Conservation (phyloP, 1,140 invertebrate genomes). For the Orius insidiosus region DNA sequence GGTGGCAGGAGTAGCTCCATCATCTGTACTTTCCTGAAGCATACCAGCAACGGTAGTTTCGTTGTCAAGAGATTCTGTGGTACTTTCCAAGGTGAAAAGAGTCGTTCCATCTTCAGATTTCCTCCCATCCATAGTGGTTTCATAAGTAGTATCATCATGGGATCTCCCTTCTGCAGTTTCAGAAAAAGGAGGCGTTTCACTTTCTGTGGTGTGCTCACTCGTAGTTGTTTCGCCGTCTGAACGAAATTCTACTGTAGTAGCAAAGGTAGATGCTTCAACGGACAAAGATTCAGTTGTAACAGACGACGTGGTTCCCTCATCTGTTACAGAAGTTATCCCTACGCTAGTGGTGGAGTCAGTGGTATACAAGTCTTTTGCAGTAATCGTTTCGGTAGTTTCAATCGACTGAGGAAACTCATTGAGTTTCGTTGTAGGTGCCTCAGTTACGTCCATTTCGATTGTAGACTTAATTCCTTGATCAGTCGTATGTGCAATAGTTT, state of each 20-base stretch:
- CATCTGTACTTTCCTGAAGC: conserved; percentile 5
- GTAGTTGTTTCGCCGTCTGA: too few relatives aligned
- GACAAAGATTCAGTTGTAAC: background rate
- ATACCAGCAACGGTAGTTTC: conserved; percentile 1
- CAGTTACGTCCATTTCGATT: too few relatives aligned
- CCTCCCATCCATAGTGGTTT: background rate
- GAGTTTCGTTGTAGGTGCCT: too few relatives aligned
- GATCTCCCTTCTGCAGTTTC: background rate
- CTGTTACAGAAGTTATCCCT: too few relatives aligned
- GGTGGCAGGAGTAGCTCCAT: background rate
- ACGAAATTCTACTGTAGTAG: conserved; percentile 6
- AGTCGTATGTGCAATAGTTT: too few relatives aligned
- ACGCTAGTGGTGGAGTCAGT: too few relatives aligned
- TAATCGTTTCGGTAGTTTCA: too few relatives aligned
- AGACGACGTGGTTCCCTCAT: too few relatives aligned
- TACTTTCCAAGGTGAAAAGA: conserved; percentile 1
- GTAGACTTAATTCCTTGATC: too few relatives aligned
- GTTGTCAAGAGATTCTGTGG: background rate
- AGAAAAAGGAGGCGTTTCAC: conserved; percentile 6
- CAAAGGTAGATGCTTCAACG: background rate
- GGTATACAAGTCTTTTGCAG: too few relatives aligned
- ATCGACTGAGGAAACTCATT: too few relatives aligned
- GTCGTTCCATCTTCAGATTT: conserved; percentile 1
- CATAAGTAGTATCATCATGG: conserved; percentile 1
- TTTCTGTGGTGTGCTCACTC: too few relatives aligned